Base-by-base conservation (phyloP, 2,888 invertebrate species). In the Acanthosepion lycidas region DNA sequence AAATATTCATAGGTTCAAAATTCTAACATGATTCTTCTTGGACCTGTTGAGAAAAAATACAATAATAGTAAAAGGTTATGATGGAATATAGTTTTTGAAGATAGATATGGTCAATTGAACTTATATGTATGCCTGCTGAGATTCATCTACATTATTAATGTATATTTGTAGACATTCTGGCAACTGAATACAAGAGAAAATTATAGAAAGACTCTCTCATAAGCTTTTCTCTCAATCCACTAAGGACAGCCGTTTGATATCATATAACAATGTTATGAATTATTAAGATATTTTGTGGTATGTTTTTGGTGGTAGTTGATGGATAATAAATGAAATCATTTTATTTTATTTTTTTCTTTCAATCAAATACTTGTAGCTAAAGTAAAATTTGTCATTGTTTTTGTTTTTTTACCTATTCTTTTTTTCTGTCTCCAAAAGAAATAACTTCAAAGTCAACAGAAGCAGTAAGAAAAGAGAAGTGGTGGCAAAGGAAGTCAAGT, bases 61-160 rank as follows among this genome's bases (percentile, higher is more conserved):
- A 23, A 64, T 64, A 6, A 12, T 28, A 78, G 9, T 78, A 78
- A 78, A 78, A 78, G 78, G n/a, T 78, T 78, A 33, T n/a, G 78
- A 33, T 15, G n/a, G 78, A 78, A 15, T n/a, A 12, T 78, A 78
- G n/a, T 78, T 78, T 78, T 78, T 78, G 78, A 33, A 78, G 78
- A 78, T n/a, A 78, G n/a, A 78, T 78, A 78, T 78, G 78, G n/a
- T 78, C 78, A 78, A 78, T n/a, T 78, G 78, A 78, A n/a, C 78
- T n/a, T 78, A 33, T 78, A 78, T 78, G 78, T 78, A n/a, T 78
- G 78, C n/a, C 78, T 78, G 12, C 18, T 78, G 78, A 78, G n/a
- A 78, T 33, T n/a, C 12, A 33, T 78, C 78, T 78, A n/a, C 78
- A 78, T 78, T 78, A 78, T 78, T 78, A 78, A 78, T n/a, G 12